Conservation (phyloP, 2,888 invertebrate species). For the Caenorhabditis macrosperma region DNA sequence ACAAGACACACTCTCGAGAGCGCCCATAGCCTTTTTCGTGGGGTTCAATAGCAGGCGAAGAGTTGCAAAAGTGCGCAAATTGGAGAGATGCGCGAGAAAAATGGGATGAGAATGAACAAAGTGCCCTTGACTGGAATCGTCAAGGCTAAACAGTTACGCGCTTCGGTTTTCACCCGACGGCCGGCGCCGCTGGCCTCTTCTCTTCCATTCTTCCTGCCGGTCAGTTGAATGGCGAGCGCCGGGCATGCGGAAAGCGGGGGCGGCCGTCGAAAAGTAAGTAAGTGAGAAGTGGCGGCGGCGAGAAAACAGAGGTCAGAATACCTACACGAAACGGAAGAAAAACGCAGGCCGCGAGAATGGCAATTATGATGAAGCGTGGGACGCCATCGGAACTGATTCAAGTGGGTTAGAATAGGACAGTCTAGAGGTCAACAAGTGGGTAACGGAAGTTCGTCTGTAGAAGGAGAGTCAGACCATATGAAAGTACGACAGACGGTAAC, state of each 20-base stretch:
- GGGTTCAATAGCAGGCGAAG: slow-evolving; percentile 55
- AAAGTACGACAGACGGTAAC: not conserved
- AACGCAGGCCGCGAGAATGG: slow-evolving; percentile 35
- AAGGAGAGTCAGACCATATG: not conserved
- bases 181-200: slow-evolving; percentile 29
- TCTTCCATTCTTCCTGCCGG: slow-evolving; percentile 51
- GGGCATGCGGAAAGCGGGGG: slow-evolving; percentile 31
- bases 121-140: slow-evolving; percentile 64
- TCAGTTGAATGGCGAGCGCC: slow-evolving; percentile 33
- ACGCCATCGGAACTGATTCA: slow-evolving; percentile 42
- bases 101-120: slow-evolving; percentile 59
- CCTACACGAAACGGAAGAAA: slow-evolving; percentile 20
- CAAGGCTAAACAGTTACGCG: slow-evolving; percentile 64
- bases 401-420: slow-evolving; percentile 41
- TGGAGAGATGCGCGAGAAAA: slow-evolving; percentile 57
- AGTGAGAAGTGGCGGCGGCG: slow-evolving; percentile 45
- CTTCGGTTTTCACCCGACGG: slow-evolving; percentile 44
- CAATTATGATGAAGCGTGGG: slow-evolving; percentile 47
- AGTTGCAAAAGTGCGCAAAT: slow-evolving; percentile 54
- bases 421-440: slow-evolving; percentile 54
- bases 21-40: slow-evolving; percentile 37
- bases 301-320: slow-evolving; percentile 36
- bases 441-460: slow-evolving; percentile 23
- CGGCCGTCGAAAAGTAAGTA: slow-evolving; percentile 38
- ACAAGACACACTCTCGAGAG: slow-evolving; percentile 48